These are phyloP conservation scores for Mesodorylaimus sp. DNA, from an alignment of 2,888 invertebrate species.

Conservation along the genomic window DNA sequence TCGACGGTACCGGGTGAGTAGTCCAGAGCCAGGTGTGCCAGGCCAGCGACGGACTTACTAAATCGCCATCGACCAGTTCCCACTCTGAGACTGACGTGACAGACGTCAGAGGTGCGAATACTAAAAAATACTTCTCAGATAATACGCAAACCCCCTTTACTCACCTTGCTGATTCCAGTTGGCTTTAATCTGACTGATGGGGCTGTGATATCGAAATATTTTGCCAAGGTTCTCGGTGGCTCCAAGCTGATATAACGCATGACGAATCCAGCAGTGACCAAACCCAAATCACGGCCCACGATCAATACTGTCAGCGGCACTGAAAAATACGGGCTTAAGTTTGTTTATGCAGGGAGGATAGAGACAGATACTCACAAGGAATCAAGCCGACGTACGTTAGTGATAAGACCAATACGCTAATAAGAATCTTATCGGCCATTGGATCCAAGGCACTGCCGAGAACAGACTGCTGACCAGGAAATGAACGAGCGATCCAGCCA, in stretches of 20 bases:
- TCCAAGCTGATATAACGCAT: conserved; percentile 74
- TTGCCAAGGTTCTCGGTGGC: conserved; percentile 41
- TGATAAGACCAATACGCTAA: conserved; percentile 67
- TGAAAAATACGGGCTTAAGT: conserved; percentile 21
- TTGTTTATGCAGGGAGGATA: too few species aligned
- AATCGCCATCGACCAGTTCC: too few species aligned
- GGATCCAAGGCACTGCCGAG: conserved; percentile 89
- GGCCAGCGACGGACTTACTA: too few species aligned
- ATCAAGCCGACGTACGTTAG: conserved; percentile 66
- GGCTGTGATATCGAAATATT: conserved; percentile 77
- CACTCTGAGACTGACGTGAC: too few species aligned
- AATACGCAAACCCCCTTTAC: too few species aligned
- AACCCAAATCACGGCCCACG: conserved; percentile 56
- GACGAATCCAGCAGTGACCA: conserved; percentile 66
- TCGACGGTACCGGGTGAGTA: too few species aligned
- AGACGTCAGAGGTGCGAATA: too few species aligned
- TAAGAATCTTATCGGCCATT: conserved; percentile 81
- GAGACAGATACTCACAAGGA: conserved; percentile 51
- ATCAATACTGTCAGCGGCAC: conserved; percentile 51
- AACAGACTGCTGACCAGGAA: conserved; percentile 71
- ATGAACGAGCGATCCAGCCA: conserved; percentile 85
- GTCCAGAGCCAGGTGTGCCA: too few species aligned
- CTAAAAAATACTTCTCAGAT: too few species aligned
- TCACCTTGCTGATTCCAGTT: conserved; percentile 79
- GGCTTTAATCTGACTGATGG: conserved; percentile 79